phyloP scores from a whole-genome alignment of 1,140 invertebrate genomes.

The Bombus confusus region DNA sequence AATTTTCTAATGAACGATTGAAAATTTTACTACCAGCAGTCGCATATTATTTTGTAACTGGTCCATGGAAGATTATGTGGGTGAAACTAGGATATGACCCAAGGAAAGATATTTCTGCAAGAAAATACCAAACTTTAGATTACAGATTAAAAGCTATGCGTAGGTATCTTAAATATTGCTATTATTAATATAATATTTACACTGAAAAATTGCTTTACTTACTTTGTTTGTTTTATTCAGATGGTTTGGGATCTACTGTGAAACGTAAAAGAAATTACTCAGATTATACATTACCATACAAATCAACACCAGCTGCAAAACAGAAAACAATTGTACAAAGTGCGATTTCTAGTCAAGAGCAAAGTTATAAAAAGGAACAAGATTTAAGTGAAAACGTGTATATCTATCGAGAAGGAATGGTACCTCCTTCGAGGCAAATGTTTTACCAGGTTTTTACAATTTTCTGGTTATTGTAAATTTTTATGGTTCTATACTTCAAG shows the following conservation, averaged over 20 bases:
- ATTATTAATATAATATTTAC: conserved; percentile 11
- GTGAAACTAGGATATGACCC: conserved; percentile 94
- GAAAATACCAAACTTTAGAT: conserved; percentile 93
- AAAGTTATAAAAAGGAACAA: conserved; percentile 71
- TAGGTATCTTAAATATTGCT: conserved; percentile 71
- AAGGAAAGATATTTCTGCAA: conserved; percentile 88
- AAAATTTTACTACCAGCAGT: conserved; percentile 91
- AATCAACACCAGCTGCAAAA: conserved; percentile 78
- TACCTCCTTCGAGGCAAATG: conserved; percentile 90
- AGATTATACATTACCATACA: conserved; percentile 83
- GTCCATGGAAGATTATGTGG: conserved; percentile 95
- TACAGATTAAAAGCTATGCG: conserved; percentile 89
- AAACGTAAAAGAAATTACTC: conserved; percentile 84
- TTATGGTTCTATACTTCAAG: not conserved
- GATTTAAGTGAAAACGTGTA: conserved; percentile 81
- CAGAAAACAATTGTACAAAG: conserved; percentile 78
- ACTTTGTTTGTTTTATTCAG: conserved; percentile 66
- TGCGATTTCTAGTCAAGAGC: conserved; percentile 70
- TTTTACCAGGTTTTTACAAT: conserved; percentile 88
- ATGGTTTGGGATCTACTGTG: conserved; percentile 83
- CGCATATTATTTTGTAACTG: conserved; percentile 92
- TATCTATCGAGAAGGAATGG: conserved; percentile 86
- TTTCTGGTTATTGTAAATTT: not conserved
- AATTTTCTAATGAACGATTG: conserved; percentile 85
- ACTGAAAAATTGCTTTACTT: conserved; percentile 3